Evolutionary conservation across 2,888 invertebrate species (phyloP).

Genomic region (Escarpia spicata): DNA sequence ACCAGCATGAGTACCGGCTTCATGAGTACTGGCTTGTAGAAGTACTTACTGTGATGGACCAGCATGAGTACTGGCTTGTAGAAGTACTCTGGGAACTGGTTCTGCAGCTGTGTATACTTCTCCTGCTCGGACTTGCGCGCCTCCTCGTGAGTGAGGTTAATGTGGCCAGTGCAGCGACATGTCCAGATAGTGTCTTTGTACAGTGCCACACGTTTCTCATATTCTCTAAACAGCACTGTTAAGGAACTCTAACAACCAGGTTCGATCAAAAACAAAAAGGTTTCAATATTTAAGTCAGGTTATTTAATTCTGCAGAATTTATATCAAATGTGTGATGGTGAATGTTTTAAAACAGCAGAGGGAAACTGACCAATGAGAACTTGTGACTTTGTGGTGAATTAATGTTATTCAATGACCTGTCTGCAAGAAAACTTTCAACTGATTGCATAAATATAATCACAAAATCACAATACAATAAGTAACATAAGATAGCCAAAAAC

Average conservation of each 20-base stretch:
- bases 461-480: background rate
- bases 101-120: conserved; percentile 56
- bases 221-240: conserved; percentile 54
- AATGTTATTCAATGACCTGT: background rate
- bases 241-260: background rate
- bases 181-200: conserved; percentile 65
- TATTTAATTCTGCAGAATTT: background rate
- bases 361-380: background rate
- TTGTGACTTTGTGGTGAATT: background rate
- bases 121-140: conserved; percentile 64
- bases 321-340: background rate
- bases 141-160: conserved; percentile 63
- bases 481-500: background rate
- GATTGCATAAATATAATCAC: background rate
- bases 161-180: conserved; percentile 65
- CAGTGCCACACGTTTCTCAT: conserved; percentile 59
- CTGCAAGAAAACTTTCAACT: background rate
- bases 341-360: background rate
- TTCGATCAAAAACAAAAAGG: background rate
- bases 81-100: conserved; percentile 59
- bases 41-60: conserved; percentile 65
- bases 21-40: background rate
- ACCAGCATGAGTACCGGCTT: no score
- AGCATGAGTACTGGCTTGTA: conserved; percentile 62
- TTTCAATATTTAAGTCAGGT: background rate